phyloP scores from a whole-genome alignment of 92 coral and sea anemone genomes.

The Phymanthus crucifer region DNA sequence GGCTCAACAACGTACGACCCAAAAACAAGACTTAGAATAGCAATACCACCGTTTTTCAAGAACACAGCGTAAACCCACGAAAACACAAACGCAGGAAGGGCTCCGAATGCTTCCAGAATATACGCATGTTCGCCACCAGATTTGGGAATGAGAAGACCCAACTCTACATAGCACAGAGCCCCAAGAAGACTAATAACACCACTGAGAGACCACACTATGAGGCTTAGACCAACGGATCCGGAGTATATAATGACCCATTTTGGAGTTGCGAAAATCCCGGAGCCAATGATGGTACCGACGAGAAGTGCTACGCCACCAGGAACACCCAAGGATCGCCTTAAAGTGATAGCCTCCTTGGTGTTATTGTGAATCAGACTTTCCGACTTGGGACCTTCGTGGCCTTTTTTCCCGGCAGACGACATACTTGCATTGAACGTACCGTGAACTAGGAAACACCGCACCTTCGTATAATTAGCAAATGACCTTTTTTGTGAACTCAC shows the following conservation, averaged over 20 bases:
- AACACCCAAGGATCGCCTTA: slow-evolving; percentile 71
- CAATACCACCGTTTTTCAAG: slow-evolving; percentile 57
- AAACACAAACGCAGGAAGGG: slow-evolving; percentile 82
- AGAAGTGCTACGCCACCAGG: slow-evolving; percentile 80
- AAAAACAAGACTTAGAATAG: slow-evolving; percentile 75
- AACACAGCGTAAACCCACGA: slow-evolving; percentile 66
- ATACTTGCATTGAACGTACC: not conserved
- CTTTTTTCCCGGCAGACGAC: not conserved
- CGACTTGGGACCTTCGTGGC: not conserved
- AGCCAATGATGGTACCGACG: slow-evolving; percentile 88
- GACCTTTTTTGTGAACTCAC: not conserved
- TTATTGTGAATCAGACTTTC: not conserved
- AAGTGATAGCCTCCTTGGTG: slow-evolving; percentile 23
- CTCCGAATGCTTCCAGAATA: slow-evolving; percentile 76
- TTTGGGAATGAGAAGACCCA: slow-evolving; percentile 77
- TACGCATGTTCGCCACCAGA: slow-evolving; percentile 76
- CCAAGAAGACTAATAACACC: slow-evolving; percentile 73
- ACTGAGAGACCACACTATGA: slow-evolving; percentile 72
- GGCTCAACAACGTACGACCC: slow-evolving; percentile 82
- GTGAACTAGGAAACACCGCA: not conserved
- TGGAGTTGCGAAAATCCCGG: slow-evolving; percentile 94
- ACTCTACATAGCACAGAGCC: slow-evolving; percentile 77
- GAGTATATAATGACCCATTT: slow-evolving; percentile 71
- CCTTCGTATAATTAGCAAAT: too few relatives aligned
- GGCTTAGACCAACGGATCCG: slow-evolving; percentile 83